A percentile compares a stretch with the other conserved stretches of the same genome.
phyloP scores from a whole-genome alignment of 2,888 invertebrate genomes.

The Nysson spinosus region DNA sequence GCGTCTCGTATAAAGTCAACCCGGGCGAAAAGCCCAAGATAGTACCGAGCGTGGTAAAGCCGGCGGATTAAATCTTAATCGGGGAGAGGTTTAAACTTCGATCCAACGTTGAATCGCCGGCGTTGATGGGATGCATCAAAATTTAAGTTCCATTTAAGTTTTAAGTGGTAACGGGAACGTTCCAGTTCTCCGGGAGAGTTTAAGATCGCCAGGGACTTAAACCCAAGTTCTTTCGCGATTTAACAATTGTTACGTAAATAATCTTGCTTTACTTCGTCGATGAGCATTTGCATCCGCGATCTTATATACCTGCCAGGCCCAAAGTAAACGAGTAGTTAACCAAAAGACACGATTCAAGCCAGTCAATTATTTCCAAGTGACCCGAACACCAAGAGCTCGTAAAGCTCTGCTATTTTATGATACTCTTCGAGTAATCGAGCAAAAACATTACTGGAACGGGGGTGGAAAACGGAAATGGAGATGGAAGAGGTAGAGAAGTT shows the following conservation, averaged over 20 bases:
- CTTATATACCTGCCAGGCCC: background rate
- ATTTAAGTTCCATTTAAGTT: constrained; percentile 13
- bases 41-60: background rate
- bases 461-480: constrained; percentile 21
- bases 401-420: constrained; percentile 9
- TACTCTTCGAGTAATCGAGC: background rate
- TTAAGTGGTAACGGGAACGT: background rate
- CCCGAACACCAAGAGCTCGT: background rate
- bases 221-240: background rate
- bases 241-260: constrained; percentile 1
- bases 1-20: too few species aligned
- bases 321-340: background rate
- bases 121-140: background rate
- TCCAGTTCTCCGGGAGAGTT: background rate
- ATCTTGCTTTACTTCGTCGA: background rate
- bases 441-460: constrained; percentile 1
- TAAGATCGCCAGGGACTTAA: background rate
- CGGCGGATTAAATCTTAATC: background rate
- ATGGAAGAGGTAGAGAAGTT: constrained; percentile 22
- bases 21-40: too few species aligned
- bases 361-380: constrained; percentile 15
- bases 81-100: constrained; percentile 1
- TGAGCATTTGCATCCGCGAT: background rate
- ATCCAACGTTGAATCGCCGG: constrained; percentile 3
- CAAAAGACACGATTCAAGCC: too few species aligned